A percentile compares a stretch with the other conserved stretches of the same genome.
Conservation (phyloP, 2,888 invertebrate genomes). For the Bombylius major region DNA sequence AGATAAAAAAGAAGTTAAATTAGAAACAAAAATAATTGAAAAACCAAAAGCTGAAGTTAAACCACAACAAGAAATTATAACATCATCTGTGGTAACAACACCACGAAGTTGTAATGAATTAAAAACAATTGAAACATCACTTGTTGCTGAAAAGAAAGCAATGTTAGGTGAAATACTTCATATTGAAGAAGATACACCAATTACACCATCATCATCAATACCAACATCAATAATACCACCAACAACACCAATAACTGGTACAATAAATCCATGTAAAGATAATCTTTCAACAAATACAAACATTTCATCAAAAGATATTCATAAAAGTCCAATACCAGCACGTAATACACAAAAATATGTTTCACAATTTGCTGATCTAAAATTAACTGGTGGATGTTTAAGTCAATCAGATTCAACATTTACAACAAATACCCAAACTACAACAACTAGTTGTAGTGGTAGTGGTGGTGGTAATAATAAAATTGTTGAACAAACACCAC, state of each 20-base stretch:
- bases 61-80: slow-evolving; percentile 14
- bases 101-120: neutral
- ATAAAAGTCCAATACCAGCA: slow-evolving; percentile 42
- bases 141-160: slow-evolving; percentile 10
- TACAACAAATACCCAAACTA: slow-evolving; percentile 21
- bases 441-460: slow-evolving; percentile 16
- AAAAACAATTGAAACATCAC: neutral
- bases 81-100: neutral
- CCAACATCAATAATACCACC: neutral
- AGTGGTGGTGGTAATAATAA: slow-evolving; percentile 9
- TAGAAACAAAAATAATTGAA: slow-evolving; percentile 17
- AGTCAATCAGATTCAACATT: slow-evolving; percentile 11
- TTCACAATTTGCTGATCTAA: slow-evolving; percentile 51
- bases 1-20: slow-evolving; percentile 15
- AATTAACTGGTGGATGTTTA: slow-evolving; percentile 44
- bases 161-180: slow-evolving; percentile 14
- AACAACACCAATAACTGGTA: neutral
- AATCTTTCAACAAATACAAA: slow-evolving; percentile 6
- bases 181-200: slow-evolving; percentile 18
- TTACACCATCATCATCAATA: neutral
- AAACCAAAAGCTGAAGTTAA: slow-evolving; percentile 16
- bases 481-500: slow-evolving; percentile 15
- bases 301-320: slow-evolving; percentile 16
- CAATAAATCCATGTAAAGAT: slow-evolving; percentile 5
- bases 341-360: slow-evolving; percentile 50